Evolutionary conservation across 2,888 invertebrate genomes (phyloP), one percentile per base, ranked within the genome.

Genomic region (Seladonia tumulorum): DNA sequence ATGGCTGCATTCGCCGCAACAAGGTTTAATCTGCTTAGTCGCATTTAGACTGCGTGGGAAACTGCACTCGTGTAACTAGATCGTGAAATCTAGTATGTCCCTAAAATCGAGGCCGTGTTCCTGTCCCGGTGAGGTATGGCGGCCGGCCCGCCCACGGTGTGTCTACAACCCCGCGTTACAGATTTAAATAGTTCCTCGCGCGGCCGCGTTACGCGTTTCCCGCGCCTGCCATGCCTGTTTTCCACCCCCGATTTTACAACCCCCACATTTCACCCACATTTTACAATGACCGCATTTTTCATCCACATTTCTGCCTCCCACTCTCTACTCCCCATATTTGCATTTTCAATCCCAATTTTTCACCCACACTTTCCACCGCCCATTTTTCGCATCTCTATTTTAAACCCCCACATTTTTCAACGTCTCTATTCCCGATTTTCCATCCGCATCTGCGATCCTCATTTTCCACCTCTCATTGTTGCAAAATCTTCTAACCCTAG

Each of bases 11-110:
- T 87, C 87, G 82, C 91, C 91, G 87, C 89, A 92, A 91, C 92
- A 91, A 89, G 89, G 91, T 92, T 92, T 92, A 92, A 92, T 92
- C 92, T 92, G 89, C 92, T 92, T 90, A 91, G 91, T 85, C 89
- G 88, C 91, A 91, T 91, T 89, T 90, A 90, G 92, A 89, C 90
- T 87, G 84, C 91, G 90, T 91, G 92, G 90, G 92, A 92, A 92
- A 89, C 91, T 85, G 88, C 92, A 89, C 88, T 91, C 90, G 88
- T 89, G 90, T 90, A 89, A 91, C 89, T 89, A 84, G 90, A 92
- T 89, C 87, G 90, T 88, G 90, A 91, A 91, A 90, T 89, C 87
- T 90, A 91, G 87, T 87, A 77, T 91, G 91, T 91, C 86, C 89
- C 91, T 92, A 91, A 91, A 91, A 91, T 92, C 92, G 88, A 84